Conservation (phyloP, 2,797 vertebrate species). For the Ispidina lecontei region DNA sequence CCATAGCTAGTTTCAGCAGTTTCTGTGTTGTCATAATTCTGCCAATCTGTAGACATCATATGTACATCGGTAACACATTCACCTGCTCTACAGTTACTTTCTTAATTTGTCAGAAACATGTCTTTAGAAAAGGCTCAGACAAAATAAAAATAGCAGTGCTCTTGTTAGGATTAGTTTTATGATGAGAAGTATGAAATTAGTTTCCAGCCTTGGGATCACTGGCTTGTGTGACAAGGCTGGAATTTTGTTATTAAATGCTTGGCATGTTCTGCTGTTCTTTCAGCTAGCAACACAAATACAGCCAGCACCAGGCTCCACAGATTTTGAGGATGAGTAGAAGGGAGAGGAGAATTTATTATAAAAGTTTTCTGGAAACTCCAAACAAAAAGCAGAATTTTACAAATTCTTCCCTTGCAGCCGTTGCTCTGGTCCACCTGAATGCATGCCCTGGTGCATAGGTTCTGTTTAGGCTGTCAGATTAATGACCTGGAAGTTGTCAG, state of each 20-base stretch:
- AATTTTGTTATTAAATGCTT: conserved; percentile 67
- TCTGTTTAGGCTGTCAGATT: background rate
- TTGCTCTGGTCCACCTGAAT: background rate
- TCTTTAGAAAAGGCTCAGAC: background rate
- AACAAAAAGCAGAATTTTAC: background rate
- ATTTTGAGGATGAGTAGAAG: background rate
- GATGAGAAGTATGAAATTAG: conserved; percentile 21
- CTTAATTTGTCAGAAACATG: background rate
- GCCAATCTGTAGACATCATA: background rate
- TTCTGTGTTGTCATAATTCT: background rate
- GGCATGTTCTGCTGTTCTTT: conserved; percentile 54
- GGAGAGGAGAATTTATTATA: background rate
- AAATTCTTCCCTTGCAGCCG: background rate
- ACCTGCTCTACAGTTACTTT: background rate
- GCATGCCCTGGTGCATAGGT: background rate
- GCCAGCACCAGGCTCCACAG: background rate
- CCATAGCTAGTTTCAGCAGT: background rate
- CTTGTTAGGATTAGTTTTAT: conserved; percentile 3
- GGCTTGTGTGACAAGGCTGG: conserved; percentile 62
- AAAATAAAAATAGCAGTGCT: background rate
- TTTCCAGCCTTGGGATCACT: conserved; percentile 41
- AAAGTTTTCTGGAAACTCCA: conserved; percentile 3
- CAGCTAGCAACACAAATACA: conserved; percentile 48
- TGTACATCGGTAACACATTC: background rate
- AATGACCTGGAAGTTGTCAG: conserved; percentile 17